A percentile compares a stretch with the other conserved stretches of the same genome.
These are phyloP conservation scores for Dipus sagitta DNA, from an alignment of 2,797 vertebrate species.

Conservation along the genomic window DNA sequence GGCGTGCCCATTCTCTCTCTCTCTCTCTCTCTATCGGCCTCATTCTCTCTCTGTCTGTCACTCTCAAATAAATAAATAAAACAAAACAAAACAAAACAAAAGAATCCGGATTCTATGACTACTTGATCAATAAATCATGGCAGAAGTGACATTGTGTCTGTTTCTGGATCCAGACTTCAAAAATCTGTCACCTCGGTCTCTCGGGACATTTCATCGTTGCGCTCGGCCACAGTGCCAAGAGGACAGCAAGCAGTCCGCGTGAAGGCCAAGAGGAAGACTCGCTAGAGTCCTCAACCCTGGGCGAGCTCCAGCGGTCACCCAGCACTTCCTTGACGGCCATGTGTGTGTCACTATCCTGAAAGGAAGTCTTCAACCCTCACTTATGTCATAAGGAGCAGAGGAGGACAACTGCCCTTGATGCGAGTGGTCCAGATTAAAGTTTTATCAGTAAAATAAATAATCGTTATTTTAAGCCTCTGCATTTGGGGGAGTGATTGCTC, in stretches of 20 bases:
- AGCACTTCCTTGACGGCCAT: neutral
- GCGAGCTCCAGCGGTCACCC: neutral
- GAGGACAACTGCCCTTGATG: neutral
- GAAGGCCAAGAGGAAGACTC: neutral
- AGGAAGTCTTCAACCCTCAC: neutral
- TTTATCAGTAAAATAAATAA: constrained; percentile 25
- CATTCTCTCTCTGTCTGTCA: no score
- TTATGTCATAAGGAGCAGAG: neutral
- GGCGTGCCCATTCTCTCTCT: no score
- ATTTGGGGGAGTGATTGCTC: neutral
- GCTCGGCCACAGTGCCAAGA: neutral
- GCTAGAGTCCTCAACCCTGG: no score
- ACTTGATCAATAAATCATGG: neutral
- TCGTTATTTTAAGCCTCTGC: neutral
- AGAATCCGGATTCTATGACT: neutral
- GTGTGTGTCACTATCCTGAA: neutral
- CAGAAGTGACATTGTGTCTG: neutral
- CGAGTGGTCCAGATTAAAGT: neutral
- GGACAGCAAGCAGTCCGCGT: neutral
- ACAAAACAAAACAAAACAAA: no score
- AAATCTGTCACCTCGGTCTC: neutral
- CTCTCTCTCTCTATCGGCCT: no score
- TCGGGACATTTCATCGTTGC: neutral
- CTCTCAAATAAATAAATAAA: no score
- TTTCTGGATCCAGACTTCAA: neutral